A percentile compares a stretch with the other conserved stretches of the same genome.
Conservation (phyloP, 1,140 invertebrate species). For the Aporrectodea caliginosa region DNA sequence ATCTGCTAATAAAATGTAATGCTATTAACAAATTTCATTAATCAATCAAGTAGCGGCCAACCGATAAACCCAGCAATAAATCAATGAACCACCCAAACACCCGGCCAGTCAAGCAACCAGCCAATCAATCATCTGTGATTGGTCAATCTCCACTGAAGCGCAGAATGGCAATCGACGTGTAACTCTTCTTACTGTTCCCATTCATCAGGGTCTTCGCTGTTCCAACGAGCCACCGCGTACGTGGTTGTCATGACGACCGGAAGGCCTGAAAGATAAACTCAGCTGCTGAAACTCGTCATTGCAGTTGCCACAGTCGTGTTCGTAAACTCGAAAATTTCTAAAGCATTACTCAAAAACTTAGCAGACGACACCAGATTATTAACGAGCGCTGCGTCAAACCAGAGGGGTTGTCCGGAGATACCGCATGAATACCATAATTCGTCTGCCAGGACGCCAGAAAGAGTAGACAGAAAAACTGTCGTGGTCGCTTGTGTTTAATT, state of each 20-base stretch:
- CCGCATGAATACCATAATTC: background rate
- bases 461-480: too few relatives aligned
- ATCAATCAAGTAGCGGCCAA: too few relatives aligned
- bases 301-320: too few relatives aligned
- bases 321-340: background rate
- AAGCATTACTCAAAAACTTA: background rate
- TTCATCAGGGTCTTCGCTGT: background rate
- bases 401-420: background rate
- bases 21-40: too few relatives aligned
- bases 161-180: too few relatives aligned
- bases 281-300: background rate
- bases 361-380: background rate
- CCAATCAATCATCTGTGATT: too few relatives aligned
- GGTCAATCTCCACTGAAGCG: too few relatives aligned
- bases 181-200: background rate
- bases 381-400: background rate
- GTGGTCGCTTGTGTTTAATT: too few relatives aligned
- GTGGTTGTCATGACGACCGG: background rate
- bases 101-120: too few relatives aligned
- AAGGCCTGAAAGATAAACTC: background rate
- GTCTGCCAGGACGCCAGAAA: background rate
- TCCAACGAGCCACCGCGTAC: background rate
- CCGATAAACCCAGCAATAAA: too few relatives aligned
- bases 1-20: too few relatives aligned
- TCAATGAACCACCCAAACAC: too few relatives aligned